Evolutionary conservation across 2,797 vertebrate genomes (phyloP).

Genomic region (Melopsittacus undulatus): DNA sequence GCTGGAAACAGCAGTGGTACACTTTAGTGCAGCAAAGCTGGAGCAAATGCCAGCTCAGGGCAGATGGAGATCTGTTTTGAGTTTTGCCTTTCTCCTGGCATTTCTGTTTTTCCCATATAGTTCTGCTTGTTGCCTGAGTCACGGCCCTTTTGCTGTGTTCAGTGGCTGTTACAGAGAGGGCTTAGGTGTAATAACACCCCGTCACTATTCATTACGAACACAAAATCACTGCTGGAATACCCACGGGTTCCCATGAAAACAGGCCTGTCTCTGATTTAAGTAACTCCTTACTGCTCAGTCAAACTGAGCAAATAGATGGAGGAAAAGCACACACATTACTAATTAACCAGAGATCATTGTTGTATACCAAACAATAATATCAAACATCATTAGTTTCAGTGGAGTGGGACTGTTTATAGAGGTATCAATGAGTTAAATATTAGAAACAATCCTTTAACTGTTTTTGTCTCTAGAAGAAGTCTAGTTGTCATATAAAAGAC

Average conservation of each 20-base stretch:
- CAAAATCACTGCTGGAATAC: neutral
- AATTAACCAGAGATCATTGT: constrained; percentile 25
- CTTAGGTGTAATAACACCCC: constrained; percentile 35
- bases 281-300: neutral
- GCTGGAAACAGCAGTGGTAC: neutral
- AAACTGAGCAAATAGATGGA: neutral
- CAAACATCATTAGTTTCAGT: neutral
- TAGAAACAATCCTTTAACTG: neutral
- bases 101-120: neutral
- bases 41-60: neutral
- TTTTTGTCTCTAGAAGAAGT: neutral
- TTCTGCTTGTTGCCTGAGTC: neutral
- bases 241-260: neutral
- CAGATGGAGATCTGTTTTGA: neutral
- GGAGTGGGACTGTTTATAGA: neutral
- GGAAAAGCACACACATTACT: neutral
- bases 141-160: neutral
- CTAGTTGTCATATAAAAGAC: neutral
- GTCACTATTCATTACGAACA: neutral
- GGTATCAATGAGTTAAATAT: neutral
- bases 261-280: neutral
- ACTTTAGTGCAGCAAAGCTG: neutral
- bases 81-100: neutral
- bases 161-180: neutral
- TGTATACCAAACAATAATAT: neutral